Evolutionary conservation across 1,140 invertebrate genomes (phyloP), one percentile per base, ranked within the genome.

Genomic region (Neodiprion virginianus): DNA sequence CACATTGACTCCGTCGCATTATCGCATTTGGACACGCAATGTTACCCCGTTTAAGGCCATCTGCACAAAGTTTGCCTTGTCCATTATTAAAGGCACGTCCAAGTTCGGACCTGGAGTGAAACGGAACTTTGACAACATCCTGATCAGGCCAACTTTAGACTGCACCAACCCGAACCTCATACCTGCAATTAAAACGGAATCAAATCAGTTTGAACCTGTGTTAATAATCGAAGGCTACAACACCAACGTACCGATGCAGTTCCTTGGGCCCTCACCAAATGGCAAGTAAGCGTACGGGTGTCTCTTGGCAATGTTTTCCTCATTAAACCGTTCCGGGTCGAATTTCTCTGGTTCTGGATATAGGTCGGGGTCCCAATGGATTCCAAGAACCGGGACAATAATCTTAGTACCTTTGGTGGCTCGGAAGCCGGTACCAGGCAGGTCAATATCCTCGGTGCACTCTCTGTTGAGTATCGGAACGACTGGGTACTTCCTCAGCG

Each of bases 291-390:
- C 71, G 73, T 81, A 86, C 2, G 71, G 82, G 76, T 81, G 87
- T n/a, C 90, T 77, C 7, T 75, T 72, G 28, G 78, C 73, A 11
- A 76, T 74, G 65, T 90, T 89, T 78, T 90, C 90, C 1, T 88
- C 82, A n/a, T 85, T 79, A 79, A 94, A 95, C 74, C 93, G 83
- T 70, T 93, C 91, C 0, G 94, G 94, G 84, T 93, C 87, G 78
- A 93, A 95, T n/a, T 81, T 84, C 8, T 92, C 87, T 7, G 94
- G 93, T 74, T 94, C 86, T 7, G 90, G 87, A 81, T 89, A 95
- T 72, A 90, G 86, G 17, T 89, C 83, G 3, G 90, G 88, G 87
- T 94, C 91, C 48, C 89, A 84, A 77, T 95, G 93, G 14, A 94
- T 87, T 48, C 89, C 89, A 65, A 89, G 88, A 0, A 86, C 79